Conservation (phyloP, 2,888 invertebrate species). For the Andrena flavipes region DNA sequence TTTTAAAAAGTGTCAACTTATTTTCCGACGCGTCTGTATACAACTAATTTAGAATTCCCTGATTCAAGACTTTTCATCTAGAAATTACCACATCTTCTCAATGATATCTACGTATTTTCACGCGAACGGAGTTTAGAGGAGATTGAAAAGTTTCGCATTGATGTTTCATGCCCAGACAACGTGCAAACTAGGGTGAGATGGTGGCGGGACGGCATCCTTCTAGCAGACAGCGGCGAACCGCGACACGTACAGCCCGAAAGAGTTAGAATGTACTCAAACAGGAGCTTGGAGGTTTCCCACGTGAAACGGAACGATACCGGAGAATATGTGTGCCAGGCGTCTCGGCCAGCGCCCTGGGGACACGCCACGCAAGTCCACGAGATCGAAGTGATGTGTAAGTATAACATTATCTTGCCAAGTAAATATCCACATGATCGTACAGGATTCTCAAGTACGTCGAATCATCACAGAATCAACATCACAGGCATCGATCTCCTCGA, state of each 20-base stretch:
- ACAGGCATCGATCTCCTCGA: neutral
- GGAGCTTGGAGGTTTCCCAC: conserved; percentile 88
- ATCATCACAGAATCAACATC: neutral
- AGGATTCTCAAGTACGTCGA: neutral
- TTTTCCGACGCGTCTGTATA: too few relatives aligned
- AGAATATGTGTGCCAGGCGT: conserved; percentile 89
- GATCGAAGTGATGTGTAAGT: conserved; percentile 92
- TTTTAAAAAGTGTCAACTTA: too few relatives aligned
- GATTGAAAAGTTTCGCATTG: neutral
- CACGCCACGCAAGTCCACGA: conserved; percentile 90
- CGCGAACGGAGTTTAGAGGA: neutral
- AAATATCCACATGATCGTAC: conserved; percentile 1
- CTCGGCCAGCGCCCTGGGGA: conserved; percentile 89
- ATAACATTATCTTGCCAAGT: conserved; percentile 17
- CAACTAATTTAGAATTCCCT: too few relatives aligned
- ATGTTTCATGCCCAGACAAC: conserved; percentile 35
- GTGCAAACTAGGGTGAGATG: conserved; percentile 77
- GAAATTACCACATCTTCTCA: too few relatives aligned
- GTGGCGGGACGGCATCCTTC: conserved; percentile 83
- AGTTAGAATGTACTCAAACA: conserved; percentile 89
- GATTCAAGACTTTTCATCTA: too few relatives aligned
- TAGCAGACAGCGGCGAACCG: conserved; percentile 88
- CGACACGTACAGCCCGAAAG: conserved; percentile 85
- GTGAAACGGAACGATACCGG: conserved; percentile 88
- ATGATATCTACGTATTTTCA: too few relatives aligned